These are phyloP conservation scores for Nymphalis urticae DNA, from an alignment of 2,888 invertebrate genomes.

Conservation along the genomic window DNA sequence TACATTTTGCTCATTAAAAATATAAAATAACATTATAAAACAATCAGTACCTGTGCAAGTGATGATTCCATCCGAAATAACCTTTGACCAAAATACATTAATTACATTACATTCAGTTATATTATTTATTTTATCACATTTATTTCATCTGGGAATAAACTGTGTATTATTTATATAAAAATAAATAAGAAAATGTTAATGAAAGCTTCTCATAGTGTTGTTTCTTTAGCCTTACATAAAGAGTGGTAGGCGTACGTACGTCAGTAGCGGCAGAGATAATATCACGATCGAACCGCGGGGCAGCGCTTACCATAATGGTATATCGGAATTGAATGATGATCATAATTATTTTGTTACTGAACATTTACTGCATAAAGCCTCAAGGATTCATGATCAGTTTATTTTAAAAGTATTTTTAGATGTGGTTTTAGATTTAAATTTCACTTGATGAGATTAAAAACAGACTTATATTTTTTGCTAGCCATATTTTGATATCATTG, in stretches of 20 bases:
- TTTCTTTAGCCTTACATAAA: background rate
- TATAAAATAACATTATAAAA: too few species aligned
- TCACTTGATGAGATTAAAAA: too few species aligned
- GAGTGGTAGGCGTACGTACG: slow-evolving; percentile 50
- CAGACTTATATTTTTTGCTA: too few species aligned
- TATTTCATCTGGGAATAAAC: too few species aligned
- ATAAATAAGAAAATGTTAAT: background rate
- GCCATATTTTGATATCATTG: too few species aligned
- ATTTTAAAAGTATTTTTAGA: background rate
- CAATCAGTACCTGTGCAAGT: too few species aligned
- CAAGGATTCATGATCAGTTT: background rate
- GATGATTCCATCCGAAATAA: too few species aligned
- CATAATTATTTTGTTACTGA: slow-evolving; percentile 30
- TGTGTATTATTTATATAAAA: background rate
- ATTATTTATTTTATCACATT: too few species aligned
- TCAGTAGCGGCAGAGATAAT: slow-evolving; percentile 61
- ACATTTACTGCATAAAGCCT: slow-evolving; percentile 13
- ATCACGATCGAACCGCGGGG: slow-evolving; percentile 50
- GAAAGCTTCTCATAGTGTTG: background rate
- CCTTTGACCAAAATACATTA: too few species aligned
- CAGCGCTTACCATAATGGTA: slow-evolving; percentile 47
- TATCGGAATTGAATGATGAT: slow-evolving; percentile 47
- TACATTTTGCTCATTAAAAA: too few species aligned
- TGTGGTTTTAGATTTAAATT: too few species aligned
- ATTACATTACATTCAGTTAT: too few species aligned